Conservation (phyloP, 2,797 vertebrate species). For the Lagocephalus sceleratus region DNA sequence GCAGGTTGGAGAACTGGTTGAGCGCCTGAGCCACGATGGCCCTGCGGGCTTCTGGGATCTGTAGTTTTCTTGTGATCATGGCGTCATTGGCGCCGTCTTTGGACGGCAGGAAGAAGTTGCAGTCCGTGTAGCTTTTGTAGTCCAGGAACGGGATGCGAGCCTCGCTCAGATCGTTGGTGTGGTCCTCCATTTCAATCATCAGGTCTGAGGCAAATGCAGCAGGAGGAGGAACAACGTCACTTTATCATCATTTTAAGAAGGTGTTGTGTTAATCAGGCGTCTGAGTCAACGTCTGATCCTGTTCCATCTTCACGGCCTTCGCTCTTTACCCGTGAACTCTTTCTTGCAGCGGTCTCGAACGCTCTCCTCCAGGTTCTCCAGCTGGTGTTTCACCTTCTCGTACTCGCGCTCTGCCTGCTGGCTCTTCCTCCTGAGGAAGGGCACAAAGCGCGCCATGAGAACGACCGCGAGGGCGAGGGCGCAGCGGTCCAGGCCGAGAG, state of each 20-base stretch:
- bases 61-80: slow-evolving; percentile 89
- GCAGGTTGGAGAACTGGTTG: slow-evolving; percentile 96
- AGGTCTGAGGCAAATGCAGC: slow-evolving; percentile 74
- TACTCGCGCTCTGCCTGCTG: slow-evolving; percentile 94
- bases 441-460: background rate
- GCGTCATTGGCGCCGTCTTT: slow-evolving; percentile 89
- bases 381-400: slow-evolving; percentile 93
- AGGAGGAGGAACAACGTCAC: background rate
- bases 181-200: slow-evolving; percentile 99
- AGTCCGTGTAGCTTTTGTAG: slow-evolving; percentile 93
- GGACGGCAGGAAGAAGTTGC: slow-evolving; percentile 94
- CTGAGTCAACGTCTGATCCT: too few relatives aligned
- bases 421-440: slow-evolving; percentile 85
- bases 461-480: too few relatives aligned
- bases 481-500: too few relatives aligned
- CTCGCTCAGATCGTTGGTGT: slow-evolving; percentile 91
- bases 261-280: too few relatives aligned
- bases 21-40: slow-evolving; percentile 86
- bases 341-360: slow-evolving; percentile 98
- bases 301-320: too few relatives aligned
- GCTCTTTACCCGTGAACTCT: slow-evolving; percentile 89
- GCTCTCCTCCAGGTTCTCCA: slow-evolving; percentile 94
- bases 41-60: slow-evolving; percentile 86
- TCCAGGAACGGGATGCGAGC: slow-evolving; percentile 91
- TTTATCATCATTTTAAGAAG: background rate